Percentiles rank a stretch among this genome's conserved stretches.
These are phyloP conservation scores for Onychomys torridus DNA, from an alignment of 2,797 vertebrate species.

Conservation along the genomic window DNA sequence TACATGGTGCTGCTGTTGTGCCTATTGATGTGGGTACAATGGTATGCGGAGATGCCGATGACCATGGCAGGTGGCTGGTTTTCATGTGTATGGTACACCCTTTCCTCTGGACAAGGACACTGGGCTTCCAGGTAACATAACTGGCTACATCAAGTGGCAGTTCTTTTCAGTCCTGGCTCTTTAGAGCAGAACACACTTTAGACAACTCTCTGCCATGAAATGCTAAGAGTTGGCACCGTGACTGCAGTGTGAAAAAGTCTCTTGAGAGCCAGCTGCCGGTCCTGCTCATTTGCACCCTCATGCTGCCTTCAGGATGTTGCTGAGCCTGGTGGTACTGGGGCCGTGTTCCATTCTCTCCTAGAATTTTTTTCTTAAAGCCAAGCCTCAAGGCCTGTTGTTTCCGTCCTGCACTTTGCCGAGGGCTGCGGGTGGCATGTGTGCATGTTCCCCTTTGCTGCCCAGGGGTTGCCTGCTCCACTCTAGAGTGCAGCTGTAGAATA, in stretches of 20 bases:
- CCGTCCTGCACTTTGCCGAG: not conserved
- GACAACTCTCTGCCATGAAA: not conserved
- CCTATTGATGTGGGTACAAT: not conserved
- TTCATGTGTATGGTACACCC: fast-evolving
- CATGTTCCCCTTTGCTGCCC: not conserved
- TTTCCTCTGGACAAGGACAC: not conserved
- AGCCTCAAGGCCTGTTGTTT: not conserved
- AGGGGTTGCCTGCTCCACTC: not conserved
- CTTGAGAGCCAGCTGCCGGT: not conserved
- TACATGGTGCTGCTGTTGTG: too few relatives aligned
- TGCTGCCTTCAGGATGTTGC: not conserved
- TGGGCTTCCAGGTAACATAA: not conserved
- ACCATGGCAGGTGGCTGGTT: not conserved
- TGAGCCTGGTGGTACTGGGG: not conserved
- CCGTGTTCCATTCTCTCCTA: not conserved
- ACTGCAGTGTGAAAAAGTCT: not conserved
- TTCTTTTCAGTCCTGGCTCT: not conserved
- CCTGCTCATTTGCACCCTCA: too few relatives aligned
- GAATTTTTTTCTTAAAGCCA: not conserved
- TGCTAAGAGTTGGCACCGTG: not conserved
- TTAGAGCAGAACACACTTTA: not conserved
- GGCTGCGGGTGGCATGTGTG: not conserved
- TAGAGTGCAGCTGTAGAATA: not conserved
- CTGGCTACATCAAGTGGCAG: not conserved
- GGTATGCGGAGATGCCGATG: not conserved